A percentile compares a stretch with the other conserved stretches of the same genome.
These are phyloP conservation scores for Drosophila albomicans DNA, from an alignment of 1,140 invertebrate species.

Conservation along the genomic window DNA sequence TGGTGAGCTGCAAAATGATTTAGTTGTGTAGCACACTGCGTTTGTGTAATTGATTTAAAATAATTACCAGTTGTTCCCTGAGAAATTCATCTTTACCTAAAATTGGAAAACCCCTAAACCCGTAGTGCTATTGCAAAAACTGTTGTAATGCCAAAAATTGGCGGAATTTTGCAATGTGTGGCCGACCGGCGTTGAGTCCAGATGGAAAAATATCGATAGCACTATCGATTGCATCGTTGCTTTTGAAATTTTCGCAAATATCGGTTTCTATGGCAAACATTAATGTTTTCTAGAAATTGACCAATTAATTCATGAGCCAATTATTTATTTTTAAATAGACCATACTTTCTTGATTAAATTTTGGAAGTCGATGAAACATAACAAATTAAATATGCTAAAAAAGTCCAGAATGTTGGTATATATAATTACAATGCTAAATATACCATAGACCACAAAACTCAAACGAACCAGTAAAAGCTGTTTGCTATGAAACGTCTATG, in stretches of 20 bases:
- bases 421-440: background rate
- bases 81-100: slow-evolving; percentile 26
- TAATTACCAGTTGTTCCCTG: slow-evolving; percentile 35
- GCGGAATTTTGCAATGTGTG: slow-evolving; percentile 39
- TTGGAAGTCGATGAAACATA: no score
- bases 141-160: slow-evolving; percentile 33
- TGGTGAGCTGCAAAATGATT: slow-evolving; percentile 22
- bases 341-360: no score
- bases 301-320: no score
- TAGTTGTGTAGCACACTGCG: no score
- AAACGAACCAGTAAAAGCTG: slow-evolving; percentile 3
- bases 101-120: background rate
- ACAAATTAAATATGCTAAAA: no score
- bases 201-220: no score
- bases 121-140: slow-evolving; percentile 13
- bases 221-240: slow-evolving; percentile 13
- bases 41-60: no score
- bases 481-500: slow-evolving; percentile 8
- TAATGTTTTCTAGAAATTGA: no score
- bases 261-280: background rate
- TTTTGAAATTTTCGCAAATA: background rate
- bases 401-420: no score
- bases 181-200: background rate
- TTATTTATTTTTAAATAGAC: no score
- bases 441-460: background rate